Evolutionary conservation across 2,113 vertebrate species (phyloP).

Genomic region (Siphamia tubifer): DNA sequence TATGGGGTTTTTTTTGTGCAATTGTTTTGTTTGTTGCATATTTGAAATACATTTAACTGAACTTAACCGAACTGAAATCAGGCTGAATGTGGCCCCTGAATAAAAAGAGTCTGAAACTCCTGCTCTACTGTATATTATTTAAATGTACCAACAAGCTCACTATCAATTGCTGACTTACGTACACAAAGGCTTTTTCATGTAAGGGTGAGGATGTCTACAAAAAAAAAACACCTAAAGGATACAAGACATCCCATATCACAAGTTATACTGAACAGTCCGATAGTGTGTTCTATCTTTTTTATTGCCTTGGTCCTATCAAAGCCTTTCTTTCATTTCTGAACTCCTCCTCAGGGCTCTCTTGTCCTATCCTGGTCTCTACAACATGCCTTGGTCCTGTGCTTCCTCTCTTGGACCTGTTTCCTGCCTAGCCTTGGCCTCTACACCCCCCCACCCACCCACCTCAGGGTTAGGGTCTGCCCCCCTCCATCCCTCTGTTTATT

Average conservation of each 20-base stretch:
- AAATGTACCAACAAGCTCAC: too few species aligned
- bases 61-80: too few species aligned
- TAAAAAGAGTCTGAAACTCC: too few species aligned
- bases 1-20: too few species aligned
- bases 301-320: background rate
- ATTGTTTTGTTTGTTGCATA: too few species aligned
- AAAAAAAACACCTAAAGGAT: background rate
- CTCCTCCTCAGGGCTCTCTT: slow-evolving; percentile 5
- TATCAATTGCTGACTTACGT: too few species aligned
- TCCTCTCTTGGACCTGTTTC: background rate
- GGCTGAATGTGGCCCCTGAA: too few species aligned
- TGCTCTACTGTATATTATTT: too few species aligned
- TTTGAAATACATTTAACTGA: too few species aligned
- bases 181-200: too few species aligned
- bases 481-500: slow-evolving; percentile 69
- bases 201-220: background rate
- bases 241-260: background rate
- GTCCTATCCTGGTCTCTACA: slow-evolving; percentile 6
- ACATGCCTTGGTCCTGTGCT: slow-evolving; percentile 38
- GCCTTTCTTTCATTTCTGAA: slow-evolving; percentile 19
- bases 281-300: background rate
- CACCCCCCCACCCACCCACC: slow-evolving; percentile 6
- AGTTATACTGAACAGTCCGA: background rate
- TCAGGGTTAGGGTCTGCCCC: slow-evolving; percentile 29
- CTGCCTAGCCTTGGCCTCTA: slow-evolving; percentile 25